A percentile compares a stretch with the other conserved stretches of the same genome.
phyloP scores from a whole-genome alignment of 2,797 vertebrate species.

The Sylvilagus floridanus region DNA sequence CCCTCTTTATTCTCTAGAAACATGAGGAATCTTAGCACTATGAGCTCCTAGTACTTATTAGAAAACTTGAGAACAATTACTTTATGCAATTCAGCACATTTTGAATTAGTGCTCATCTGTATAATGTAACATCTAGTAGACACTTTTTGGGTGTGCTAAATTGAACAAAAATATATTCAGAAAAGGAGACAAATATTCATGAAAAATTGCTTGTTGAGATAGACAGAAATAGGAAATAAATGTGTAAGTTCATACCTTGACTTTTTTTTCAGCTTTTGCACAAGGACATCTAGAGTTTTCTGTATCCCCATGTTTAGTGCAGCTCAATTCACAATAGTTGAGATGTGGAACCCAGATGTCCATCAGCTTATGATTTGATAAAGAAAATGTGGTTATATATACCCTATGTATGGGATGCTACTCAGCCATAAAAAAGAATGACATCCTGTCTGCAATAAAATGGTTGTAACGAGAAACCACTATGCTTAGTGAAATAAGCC shows the following conservation, averaged over 20 bases:
- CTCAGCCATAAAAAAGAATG: too few species aligned
- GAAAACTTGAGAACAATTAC: background rate
- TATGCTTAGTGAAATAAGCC: too few species aligned
- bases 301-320: too few species aligned
- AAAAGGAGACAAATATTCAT: background rate
- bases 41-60: background rate
- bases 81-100: background rate
- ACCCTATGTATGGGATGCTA: too few species aligned
- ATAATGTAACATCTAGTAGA: background rate
- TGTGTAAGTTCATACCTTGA: background rate
- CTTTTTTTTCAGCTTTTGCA: background rate
- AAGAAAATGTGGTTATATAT: too few species aligned
- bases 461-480: too few species aligned
- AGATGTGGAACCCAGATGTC: too few species aligned
- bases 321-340: too few species aligned
- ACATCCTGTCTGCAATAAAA: too few species aligned
- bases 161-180: background rate
- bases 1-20: background rate
- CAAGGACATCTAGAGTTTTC: background rate
- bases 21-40: background rate
- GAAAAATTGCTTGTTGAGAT: background rate
- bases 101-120: background rate
- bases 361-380: too few species aligned
- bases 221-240: background rate
- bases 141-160: background rate